Percentiles rank a stretch among this genome's conserved stretches.
Evolutionary conservation across 2,888 invertebrate genomes (phyloP).

Genomic region (Fabriciana adippe): DNA sequence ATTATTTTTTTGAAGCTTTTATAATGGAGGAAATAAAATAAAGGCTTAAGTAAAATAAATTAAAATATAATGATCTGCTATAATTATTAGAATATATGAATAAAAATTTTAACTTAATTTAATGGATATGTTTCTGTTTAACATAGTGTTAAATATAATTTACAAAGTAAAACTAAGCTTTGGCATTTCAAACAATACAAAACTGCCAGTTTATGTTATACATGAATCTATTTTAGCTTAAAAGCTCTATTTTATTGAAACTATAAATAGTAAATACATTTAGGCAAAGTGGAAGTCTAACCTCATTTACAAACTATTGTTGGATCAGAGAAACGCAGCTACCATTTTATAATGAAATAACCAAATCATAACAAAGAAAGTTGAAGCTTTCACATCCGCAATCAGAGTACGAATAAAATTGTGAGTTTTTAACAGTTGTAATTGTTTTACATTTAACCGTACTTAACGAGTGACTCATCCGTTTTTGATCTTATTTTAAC

Average conservation of each 20-base stretch:
- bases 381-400: slow-evolving; percentile 27
- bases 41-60: too few relatives aligned
- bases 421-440: slow-evolving; percentile 16
- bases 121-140: too few relatives aligned
- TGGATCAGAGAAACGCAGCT: not conserved
- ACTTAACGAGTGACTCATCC: slow-evolving; percentile 22
- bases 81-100: too few relatives aligned
- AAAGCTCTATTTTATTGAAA: not conserved
- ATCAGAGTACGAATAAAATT: slow-evolving; percentile 26
- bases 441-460: slow-evolving; percentile 20
- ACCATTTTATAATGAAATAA: slow-evolving; percentile 5
- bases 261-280: not conserved
- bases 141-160: too few relatives aligned
- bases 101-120: too few relatives aligned
- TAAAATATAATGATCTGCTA: too few relatives aligned
- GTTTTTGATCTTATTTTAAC: slow-evolving; percentile 12
- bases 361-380: slow-evolving; percentile 25
- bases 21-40: too few relatives aligned
- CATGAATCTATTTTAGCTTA: not conserved
- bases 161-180: too few relatives aligned
- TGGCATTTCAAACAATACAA: too few relatives aligned
- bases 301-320: not conserved
- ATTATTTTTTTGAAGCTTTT: not conserved
- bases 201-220: too few relatives aligned
- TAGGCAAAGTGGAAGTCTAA: not conserved